Conservation (phyloP, 2,888 invertebrate genomes). For the Megalurothrips usitatus region DNA sequence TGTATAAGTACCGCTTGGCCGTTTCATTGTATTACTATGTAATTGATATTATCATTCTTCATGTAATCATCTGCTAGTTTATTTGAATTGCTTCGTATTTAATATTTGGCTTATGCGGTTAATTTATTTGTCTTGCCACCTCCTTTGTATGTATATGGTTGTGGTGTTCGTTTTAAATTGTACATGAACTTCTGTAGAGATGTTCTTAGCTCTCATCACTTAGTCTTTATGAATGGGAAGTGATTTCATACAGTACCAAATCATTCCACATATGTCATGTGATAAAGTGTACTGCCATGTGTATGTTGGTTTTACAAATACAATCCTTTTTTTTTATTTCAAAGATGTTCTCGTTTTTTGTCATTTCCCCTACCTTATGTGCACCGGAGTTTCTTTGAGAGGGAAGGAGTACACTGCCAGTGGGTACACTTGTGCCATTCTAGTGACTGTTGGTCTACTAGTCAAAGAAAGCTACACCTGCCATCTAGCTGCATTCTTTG, state of each 20-base stretch:
- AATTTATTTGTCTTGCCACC: conserved; percentile 16
- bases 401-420: too few relatives aligned
- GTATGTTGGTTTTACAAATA: conserved; percentile 27
- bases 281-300: conserved; percentile 24
- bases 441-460: neutral
- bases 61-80: neutral
- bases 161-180: neutral
- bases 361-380: neutral
- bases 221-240: conserved; percentile 12
- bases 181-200: neutral
- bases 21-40: neutral
- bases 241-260: conserved; percentile 10
- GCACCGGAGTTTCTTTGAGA: neutral
- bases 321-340: conserved; percentile 4
- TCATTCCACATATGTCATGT: conserved; percentile 26
- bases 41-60: neutral
- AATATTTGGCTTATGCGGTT: conserved; percentile 2
- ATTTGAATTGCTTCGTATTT: conserved; percentile 8
- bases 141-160: neutral
- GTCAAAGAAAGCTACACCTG: neutral
- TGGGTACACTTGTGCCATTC: too few relatives aligned
- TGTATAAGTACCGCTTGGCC: conserved; percentile 17
- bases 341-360: neutral
- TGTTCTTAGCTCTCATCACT: neutral
- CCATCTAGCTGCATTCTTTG: too few relatives aligned